phyloP scores from a whole-genome alignment of 1,140 invertebrate genomes.

The Caerostris extrusa region DNA sequence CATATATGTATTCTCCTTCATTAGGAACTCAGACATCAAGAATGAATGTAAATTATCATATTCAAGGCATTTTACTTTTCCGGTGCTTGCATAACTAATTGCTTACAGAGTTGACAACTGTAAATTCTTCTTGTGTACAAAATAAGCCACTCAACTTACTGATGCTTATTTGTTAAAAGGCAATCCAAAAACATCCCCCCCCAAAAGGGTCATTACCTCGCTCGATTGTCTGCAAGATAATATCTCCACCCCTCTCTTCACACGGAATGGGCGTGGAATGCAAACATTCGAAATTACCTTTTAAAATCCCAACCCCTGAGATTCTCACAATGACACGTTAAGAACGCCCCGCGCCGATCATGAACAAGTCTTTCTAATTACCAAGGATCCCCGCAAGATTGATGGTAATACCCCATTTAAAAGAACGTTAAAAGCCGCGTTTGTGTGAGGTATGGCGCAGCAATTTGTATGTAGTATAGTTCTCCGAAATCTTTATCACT shows the following conservation, averaged over 20 bases:
- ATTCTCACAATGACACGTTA: constrained; percentile 52
- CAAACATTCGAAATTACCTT: constrained; percentile 76
- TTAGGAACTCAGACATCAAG: too few species aligned
- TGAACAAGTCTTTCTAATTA: constrained; percentile 58
- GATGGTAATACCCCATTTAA: constrained; percentile 43
- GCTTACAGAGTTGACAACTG: neutral
- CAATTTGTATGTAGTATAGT: constrained; percentile 40
- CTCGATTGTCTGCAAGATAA: constrained; percentile 49
- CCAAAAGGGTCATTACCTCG: constrained; percentile 52
- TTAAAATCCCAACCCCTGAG: constrained; percentile 47
- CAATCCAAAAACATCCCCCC: constrained; percentile 17
- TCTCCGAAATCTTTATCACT: constrained; percentile 61
- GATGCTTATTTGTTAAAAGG: neutral
- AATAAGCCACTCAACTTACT: neutral
- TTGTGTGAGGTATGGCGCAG: constrained; percentile 1
- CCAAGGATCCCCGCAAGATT: constrained; percentile 20
- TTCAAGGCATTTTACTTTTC: too few species aligned
- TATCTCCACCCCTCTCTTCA: constrained; percentile 56
- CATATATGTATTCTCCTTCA: too few species aligned
- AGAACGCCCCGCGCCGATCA: constrained; percentile 57
- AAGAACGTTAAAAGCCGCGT: constrained; percentile 38
- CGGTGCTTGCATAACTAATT: too few species aligned
- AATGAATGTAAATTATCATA: too few species aligned
- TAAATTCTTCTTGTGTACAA: neutral
- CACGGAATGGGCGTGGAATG: constrained; percentile 71